Evolutionary conservation across 2,797 vertebrate species (phyloP).

Genomic region (Coccyzus lansbergi): DNA sequence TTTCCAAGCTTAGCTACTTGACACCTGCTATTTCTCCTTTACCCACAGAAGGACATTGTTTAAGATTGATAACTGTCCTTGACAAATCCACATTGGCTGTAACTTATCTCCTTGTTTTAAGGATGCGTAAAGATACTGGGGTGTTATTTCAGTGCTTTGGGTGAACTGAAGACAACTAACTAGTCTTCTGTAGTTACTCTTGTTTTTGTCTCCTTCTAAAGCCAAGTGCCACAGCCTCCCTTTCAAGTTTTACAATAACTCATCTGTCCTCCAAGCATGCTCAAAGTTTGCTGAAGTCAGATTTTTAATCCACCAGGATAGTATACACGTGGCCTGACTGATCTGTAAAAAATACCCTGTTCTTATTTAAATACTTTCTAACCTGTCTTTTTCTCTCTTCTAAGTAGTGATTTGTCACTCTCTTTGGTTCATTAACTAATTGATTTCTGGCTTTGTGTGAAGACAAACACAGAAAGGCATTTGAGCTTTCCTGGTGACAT

Average conservation of each 20-base stretch:
- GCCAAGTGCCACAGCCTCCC: not conserved
- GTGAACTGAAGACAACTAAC: not conserved
- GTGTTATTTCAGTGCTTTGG: not conserved
- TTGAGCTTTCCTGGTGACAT: not conserved
- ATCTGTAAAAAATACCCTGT: not conserved
- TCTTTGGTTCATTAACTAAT: not conserved
- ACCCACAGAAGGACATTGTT: not conserved
- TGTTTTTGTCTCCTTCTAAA: not conserved
- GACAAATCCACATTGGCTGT: not conserved
- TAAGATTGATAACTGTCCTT: not conserved
- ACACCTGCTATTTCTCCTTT: not conserved
- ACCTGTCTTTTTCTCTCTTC: not conserved
- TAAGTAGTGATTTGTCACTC: not conserved
- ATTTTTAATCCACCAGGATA: not conserved
- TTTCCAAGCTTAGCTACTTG: not conserved
- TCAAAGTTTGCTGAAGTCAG: not conserved
- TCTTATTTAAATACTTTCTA: not conserved
- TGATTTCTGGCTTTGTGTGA: slow-evolving; percentile 1
- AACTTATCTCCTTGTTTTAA: not conserved
- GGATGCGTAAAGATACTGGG: not conserved
- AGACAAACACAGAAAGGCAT: not conserved
- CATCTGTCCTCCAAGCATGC: not conserved
- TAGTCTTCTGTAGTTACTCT: not conserved
- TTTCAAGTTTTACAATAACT: not conserved
- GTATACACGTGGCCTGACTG: not conserved